Percentiles rank a stretch among this genome's conserved stretches.
These are phyloP conservation scores for Mus spicilegus DNA, from an alignment of 2,113 vertebrate genomes.

Conservation along the genomic window DNA sequence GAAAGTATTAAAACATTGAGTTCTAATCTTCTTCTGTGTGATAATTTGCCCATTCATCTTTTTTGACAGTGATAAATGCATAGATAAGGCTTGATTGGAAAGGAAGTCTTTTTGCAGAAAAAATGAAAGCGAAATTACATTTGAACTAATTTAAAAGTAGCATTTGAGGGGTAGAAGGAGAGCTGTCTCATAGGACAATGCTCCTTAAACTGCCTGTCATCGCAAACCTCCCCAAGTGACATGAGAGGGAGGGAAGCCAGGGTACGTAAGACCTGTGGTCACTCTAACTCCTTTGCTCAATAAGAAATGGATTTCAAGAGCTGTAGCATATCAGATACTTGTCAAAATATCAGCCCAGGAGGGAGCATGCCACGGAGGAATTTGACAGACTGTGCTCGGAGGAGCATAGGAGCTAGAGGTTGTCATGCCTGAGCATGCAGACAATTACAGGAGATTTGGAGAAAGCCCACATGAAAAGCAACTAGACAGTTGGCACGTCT, in stretches of 20 bases:
- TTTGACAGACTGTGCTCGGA: neutral
- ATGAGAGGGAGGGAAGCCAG: neutral
- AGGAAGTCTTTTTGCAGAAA: conserved; percentile 38
- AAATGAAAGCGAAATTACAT: conserved; percentile 46
- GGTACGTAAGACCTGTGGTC: neutral
- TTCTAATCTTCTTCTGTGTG: conserved; percentile 53
- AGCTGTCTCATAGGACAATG: neutral
- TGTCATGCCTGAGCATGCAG: neutral
- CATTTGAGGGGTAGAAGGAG: neutral
- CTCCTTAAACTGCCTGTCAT: neutral
- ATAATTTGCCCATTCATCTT: conserved; percentile 64
- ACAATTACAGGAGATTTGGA: conserved; percentile 1
- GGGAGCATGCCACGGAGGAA: neutral
- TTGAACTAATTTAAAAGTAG: conserved; percentile 44
- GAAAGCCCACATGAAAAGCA: neutral
- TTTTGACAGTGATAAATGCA: conserved; percentile 58
- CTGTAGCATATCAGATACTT: conserved; percentile 25
- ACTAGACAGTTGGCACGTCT: neutral
- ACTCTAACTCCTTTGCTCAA: neutral
- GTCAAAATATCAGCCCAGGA: conserved; percentile 42
- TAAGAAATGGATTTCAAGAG: conserved; percentile 31
- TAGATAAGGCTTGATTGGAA: conserved; percentile 43
- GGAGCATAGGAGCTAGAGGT: neutral
- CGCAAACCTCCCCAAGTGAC: neutral
- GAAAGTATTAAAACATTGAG: conserved; percentile 58